Conservation (phyloP, 2,888 invertebrate genomes). For the Holacanthella duospinosa region DNA sequence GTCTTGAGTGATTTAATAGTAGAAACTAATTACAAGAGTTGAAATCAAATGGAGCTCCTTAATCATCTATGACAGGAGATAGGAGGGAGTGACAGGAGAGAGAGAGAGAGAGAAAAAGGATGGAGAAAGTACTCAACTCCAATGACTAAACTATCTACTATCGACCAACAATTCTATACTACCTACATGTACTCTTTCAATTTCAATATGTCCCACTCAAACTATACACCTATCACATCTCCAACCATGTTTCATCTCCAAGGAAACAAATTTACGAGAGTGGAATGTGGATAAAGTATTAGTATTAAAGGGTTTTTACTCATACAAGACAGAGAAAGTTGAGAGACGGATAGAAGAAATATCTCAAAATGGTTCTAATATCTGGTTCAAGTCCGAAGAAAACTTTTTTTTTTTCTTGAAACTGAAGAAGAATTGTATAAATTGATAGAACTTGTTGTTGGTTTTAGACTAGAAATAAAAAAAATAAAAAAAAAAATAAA, state of each 20-base stretch:
- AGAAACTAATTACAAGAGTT: not conserved
- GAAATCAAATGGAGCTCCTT: not conserved
- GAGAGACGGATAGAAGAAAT: not conserved
- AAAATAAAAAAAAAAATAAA: too few species aligned
- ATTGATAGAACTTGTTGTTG: not conserved
- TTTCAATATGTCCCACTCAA: too few species aligned
- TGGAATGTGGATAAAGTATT: not conserved
- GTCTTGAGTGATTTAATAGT: too few species aligned
- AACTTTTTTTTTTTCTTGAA: not conserved
- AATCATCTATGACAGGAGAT: not conserved
- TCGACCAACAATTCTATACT: too few species aligned
- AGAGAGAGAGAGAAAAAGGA: too few species aligned
- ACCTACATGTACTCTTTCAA: too few species aligned
- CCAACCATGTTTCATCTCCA: not conserved
- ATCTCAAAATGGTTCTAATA: not conserved
- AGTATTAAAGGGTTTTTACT: too few species aligned
- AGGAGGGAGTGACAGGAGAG: not conserved
- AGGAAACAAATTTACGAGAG: not conserved
- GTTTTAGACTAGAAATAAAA: too few species aligned
- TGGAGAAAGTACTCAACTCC: too few species aligned
- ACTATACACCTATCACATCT: not conserved
- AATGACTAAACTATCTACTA: too few species aligned
- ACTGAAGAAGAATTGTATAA: not conserved
- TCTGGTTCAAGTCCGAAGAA: not conserved
- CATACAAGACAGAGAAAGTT: too few species aligned